phyloP scores from a whole-genome alignment of 2,888 invertebrate genomes.

The Callimorpha dominula region DNA sequence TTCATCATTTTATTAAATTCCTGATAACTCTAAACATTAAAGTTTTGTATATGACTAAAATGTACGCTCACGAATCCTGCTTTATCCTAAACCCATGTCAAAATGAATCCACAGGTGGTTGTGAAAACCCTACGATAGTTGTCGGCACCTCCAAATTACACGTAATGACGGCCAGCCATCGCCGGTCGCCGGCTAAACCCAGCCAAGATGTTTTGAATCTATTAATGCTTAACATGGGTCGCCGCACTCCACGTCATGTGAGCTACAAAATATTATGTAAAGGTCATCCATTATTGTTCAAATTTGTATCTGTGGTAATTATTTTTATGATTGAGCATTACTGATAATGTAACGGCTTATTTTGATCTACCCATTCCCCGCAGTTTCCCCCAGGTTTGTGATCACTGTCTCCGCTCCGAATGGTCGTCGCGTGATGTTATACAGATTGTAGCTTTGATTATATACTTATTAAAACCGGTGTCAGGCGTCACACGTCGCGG shows the following conservation, averaged over 20 bases:
- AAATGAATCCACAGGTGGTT: constrained; percentile 5
- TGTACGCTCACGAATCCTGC: no score
- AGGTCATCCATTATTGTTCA: neutral
- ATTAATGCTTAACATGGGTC: constrained; percentile 11
- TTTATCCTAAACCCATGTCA: no score
- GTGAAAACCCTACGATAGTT: constrained; percentile 21
- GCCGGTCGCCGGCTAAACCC: neutral
- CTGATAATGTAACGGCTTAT: neutral
- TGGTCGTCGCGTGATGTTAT: no score
- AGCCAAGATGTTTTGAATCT: constrained; percentile 4
- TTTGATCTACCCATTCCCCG: no score
- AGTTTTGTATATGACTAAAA: no score
- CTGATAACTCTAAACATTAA: no score
- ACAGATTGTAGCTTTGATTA: no score
- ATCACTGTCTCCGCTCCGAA: no score
- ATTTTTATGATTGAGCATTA: neutral
- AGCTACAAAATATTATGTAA: constrained; percentile 4
- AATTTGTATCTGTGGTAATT: neutral
- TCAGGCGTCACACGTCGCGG: no score
- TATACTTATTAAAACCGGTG: no score
- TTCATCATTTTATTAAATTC: no score
- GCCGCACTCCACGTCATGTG: constrained; percentile 7
- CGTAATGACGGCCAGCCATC: constrained; percentile 51
- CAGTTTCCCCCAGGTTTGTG: no score
- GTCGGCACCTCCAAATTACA: constrained; percentile 50